phyloP scores from a whole-genome alignment of 2,797 vertebrate species.

The Odontamblyopus lacepedii region DNA sequence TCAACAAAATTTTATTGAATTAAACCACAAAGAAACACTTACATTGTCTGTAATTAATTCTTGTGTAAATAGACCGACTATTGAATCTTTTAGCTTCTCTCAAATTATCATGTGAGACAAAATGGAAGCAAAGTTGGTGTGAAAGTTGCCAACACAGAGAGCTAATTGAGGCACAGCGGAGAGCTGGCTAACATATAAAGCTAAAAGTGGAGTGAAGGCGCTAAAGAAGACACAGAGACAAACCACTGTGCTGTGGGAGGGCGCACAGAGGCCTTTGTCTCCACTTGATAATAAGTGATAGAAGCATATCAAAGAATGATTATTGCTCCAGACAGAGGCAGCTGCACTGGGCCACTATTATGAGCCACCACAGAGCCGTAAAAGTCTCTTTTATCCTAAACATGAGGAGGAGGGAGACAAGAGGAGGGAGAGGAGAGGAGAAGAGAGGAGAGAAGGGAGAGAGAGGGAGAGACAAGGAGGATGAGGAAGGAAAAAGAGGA shows the following conservation, averaged over 20 bases:
- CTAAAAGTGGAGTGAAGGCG: slow-evolving; percentile 28
- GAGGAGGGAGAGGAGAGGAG: too few relatives aligned
- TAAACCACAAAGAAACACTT: not conserved
- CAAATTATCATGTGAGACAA: slow-evolving; percentile 3
- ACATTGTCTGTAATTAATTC: not conserved
- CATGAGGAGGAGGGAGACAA: slow-evolving; percentile 10
- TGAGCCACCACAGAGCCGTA: slow-evolving; percentile 41
- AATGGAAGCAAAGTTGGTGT: slow-evolving; percentile 16
- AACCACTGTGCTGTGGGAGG: slow-evolving; percentile 11
- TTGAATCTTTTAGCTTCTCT: not conserved
- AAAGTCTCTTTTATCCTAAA: slow-evolving; percentile 55
- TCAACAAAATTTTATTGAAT: not conserved
- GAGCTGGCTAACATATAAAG: slow-evolving; percentile 25
- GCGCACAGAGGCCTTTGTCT: slow-evolving; percentile 40
- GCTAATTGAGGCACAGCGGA: slow-evolving; percentile 32
- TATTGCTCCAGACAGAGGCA: slow-evolving; percentile 50
- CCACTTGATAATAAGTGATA: slow-evolving; percentile 58
- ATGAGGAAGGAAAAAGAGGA: slow-evolving; percentile 2
- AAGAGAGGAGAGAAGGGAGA: not conserved
- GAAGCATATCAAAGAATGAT: slow-evolving; percentile 49
- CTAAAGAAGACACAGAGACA: slow-evolving; percentile 36
- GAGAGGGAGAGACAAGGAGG: slow-evolving; percentile 8
- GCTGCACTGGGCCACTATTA: slow-evolving; percentile 52
- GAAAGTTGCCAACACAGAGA: slow-evolving; percentile 31
- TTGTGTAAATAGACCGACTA: not conserved